These are phyloP conservation scores for Bambusicola thoracicus DNA, from an alignment of 2,113 vertebrate genomes.

Conservation along the genomic window DNA sequence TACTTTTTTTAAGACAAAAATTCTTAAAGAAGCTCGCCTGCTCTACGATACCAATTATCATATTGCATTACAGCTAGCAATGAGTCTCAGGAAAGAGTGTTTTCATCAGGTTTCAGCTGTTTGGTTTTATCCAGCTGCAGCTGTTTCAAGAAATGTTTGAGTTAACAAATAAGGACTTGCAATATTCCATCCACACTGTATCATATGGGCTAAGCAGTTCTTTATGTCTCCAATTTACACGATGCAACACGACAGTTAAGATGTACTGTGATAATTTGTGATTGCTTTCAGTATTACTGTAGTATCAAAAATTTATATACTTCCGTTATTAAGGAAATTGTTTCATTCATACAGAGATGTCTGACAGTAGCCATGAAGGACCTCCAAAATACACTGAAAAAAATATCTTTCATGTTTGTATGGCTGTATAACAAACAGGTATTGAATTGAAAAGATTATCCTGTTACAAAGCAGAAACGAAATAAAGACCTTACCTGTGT, in stretches of 20 bases:
- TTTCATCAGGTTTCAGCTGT: conserved; percentile 59
- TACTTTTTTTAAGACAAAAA: not conserved
- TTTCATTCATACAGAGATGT: conserved; percentile 76
- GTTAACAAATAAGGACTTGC: conserved; percentile 75
- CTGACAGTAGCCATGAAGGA: conserved; percentile 76
- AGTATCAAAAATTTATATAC: conserved; percentile 84
- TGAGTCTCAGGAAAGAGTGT: conserved; percentile 35
- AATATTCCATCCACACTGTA: conserved; percentile 74
- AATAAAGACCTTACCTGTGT: too few relatives aligned
- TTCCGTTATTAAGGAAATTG: conserved; percentile 83
- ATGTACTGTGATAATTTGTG: conserved; percentile 81
- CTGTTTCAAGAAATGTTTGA: conserved; percentile 70
- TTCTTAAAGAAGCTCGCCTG: not conserved
- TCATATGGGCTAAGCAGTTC: conserved; percentile 76
- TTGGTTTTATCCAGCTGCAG: conserved; percentile 60
- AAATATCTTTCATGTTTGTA: conserved; percentile 61
- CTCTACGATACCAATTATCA: not conserved
- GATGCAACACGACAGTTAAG: conserved; percentile 82
- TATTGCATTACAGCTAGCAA: not conserved
- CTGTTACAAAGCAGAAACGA: too few relatives aligned
- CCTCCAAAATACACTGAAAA: conserved; percentile 68
- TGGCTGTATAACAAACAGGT: too few relatives aligned
- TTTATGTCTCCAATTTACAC: conserved; percentile 78
- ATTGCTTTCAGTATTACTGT: conserved; percentile 77
- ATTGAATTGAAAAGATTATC: too few relatives aligned